phyloP scores from a whole-genome alignment of 2,888 invertebrate genomes.

The Glyphotaelius pellucidus region DNA sequence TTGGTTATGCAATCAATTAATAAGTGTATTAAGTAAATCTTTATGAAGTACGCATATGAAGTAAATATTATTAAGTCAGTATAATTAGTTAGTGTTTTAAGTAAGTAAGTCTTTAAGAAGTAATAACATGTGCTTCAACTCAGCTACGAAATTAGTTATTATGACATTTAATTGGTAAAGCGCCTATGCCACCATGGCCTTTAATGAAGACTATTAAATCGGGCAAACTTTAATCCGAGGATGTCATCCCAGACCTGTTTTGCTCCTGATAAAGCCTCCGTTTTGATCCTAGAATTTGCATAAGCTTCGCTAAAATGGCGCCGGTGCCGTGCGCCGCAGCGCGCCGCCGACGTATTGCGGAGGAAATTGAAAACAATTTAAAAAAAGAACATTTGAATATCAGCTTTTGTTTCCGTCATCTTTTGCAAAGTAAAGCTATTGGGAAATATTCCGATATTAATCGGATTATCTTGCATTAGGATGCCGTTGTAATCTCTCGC shows the following conservation, averaged over 20 bases:
- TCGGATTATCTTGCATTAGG: not conserved
- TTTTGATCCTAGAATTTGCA: constrained; percentile 27
- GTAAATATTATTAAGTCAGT: too few species aligned
- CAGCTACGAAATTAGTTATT: not conserved
- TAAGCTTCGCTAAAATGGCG: constrained; percentile 22
- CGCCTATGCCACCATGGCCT: not conserved
- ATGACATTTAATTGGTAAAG: not conserved
- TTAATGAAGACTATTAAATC: not conserved
- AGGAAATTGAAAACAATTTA: not conserved
- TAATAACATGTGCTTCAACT: too few species aligned
- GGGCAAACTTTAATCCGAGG: not conserved
- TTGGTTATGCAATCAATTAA: too few species aligned
- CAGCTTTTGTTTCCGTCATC: not conserved
- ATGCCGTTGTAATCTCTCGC: not conserved
- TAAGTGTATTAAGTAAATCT: too few species aligned
- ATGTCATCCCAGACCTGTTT: constrained; percentile 26
- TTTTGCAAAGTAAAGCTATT: not conserved
- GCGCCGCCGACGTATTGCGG: constrained; percentile 10
- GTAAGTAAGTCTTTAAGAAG: too few species aligned
- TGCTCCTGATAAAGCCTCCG: constrained; percentile 10
- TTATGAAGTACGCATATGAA: too few species aligned
- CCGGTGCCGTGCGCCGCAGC: not conserved
- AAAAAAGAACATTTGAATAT: not conserved
- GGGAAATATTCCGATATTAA: not conserved
- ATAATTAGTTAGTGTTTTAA: too few species aligned